These are phyloP conservation scores for Hyposmocoma kahamanoa DNA, from an alignment of 1,140 invertebrate species.

Conservation along the genomic window DNA sequence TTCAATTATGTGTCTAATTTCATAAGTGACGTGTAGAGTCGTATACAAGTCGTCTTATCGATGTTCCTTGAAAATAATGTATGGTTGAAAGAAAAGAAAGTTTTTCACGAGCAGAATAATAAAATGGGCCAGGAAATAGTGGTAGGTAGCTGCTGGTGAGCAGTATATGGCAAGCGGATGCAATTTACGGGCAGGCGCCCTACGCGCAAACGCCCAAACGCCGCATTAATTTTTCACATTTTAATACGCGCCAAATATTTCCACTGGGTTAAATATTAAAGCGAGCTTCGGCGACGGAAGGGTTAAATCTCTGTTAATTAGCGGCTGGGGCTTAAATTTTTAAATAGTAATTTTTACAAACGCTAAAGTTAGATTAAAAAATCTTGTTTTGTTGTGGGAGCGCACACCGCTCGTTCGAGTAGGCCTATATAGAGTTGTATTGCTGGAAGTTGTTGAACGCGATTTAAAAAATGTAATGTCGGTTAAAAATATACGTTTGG, in stretches of 20 bases:
- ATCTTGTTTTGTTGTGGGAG: conserved; percentile 47
- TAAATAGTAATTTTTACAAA: conserved; percentile 74
- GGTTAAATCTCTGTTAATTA: conserved; percentile 73
- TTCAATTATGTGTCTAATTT: too few species aligned
- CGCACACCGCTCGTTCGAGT: conserved; percentile 38
- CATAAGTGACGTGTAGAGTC: too few species aligned
- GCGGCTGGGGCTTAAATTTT: conserved; percentile 61
- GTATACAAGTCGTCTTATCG: too few species aligned
- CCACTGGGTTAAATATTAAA: conserved; percentile 66
- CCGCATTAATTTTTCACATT: conserved; percentile 68
- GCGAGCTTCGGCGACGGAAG: conserved; percentile 64
- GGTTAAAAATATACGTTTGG: conserved; percentile 39
- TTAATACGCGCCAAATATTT: conserved; percentile 74
- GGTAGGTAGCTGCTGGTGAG: too few species aligned
- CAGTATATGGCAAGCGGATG: too few species aligned
- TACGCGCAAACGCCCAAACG: conserved; percentile 19
- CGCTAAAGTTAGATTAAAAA: conserved; percentile 73
- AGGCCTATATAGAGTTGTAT: conserved; percentile 51
- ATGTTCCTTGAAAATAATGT: too few species aligned
- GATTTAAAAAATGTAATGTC: conserved; percentile 71
- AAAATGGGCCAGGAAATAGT: too few species aligned
- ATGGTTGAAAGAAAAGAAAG: too few species aligned
- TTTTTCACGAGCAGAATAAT: too few species aligned
- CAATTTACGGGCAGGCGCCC: too few species aligned
- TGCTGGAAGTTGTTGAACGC: conserved; percentile 35